Evolutionary conservation across 2,113 vertebrate genomes (phyloP).

Genomic region (Rhodinocichla rosea): DNA sequence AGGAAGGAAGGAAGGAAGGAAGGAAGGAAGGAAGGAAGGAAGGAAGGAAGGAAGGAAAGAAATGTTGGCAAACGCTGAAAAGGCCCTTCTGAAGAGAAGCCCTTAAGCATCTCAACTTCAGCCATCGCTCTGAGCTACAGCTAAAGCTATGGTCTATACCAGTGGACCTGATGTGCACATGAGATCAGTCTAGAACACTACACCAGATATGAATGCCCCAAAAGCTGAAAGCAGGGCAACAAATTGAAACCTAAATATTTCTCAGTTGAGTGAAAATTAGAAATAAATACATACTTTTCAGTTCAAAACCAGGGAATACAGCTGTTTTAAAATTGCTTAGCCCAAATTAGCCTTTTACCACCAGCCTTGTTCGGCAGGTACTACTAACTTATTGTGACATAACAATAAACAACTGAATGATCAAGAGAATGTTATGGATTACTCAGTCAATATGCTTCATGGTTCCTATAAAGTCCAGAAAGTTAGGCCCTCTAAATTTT

Average conservation of each 20-base stretch:
- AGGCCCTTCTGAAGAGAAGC: not conserved
- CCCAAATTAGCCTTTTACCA: not conserved
- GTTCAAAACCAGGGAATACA: not conserved
- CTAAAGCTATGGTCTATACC: not conserved
- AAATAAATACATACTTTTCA: not conserved
- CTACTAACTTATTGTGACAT: not conserved
- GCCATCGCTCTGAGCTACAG: not conserved
- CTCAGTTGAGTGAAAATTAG: not conserved
- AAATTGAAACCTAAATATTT: not conserved
- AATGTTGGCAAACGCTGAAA: not conserved
- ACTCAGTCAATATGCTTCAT: not conserved
- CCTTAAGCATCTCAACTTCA: not conserved
- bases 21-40: no score
- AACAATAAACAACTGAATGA: not conserved
- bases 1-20: not conserved
- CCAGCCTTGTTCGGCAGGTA: not conserved
- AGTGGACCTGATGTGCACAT: rapidly evolving
- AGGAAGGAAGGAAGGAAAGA: not conserved
- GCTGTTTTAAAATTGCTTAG: not conserved
- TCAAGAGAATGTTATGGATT: not conserved
- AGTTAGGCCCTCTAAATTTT: not conserved
- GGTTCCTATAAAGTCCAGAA: not conserved
- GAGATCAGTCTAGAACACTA: not conserved
- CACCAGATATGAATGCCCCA: not conserved
- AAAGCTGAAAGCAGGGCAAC: not conserved